Base-by-base conservation (phyloP, 1,140 invertebrate species). In the Bombus cullumanus region DNA sequence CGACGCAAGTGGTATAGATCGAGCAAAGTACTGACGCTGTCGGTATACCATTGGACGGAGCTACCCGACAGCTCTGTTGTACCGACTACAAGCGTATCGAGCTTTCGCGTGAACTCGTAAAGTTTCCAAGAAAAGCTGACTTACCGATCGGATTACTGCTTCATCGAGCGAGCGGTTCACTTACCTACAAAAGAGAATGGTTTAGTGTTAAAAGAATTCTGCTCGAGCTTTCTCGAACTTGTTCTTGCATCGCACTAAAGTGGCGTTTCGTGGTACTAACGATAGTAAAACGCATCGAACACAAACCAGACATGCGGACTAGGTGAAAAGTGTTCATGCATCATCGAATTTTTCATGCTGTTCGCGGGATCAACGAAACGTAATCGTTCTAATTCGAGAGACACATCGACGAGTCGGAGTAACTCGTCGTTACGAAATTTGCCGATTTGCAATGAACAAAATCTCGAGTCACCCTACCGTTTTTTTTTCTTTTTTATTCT, bases 151-250 rank as follows among this genome's bases (percentile, higher is more conserved):
- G 73, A 47, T 28, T 57, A 64, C 57, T 71, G 66, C 39, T 74
- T 81, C 72, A 69, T 34, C 57, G 59, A 64, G 8, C 31, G 80
- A 80, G 72, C 41, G 59, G 73, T 18, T 31, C 76, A 90, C 89
- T 90, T 90, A 90, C 89, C 89, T 90, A 84, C 71, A 88, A 90
- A 90, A 89, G 83, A 90, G 83, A 90, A 73, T 47, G 43, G 28
- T 37, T 41, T 2, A 47, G 2, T 31, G 25, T 84, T 84, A 88
- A 28, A 18, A 71, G 57, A 13, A 22, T 47, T 73, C 34, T 9
- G 22, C 2, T 22, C 47, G 47, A 53, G 31, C 8, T 31, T n/a
- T 2, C 1, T 13, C 12, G 6, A 39, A 6, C 9, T 47, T 62
- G n/a, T 68, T 81, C 57, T 37, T 81, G 79, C 84, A 85, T 73